These are phyloP conservation scores for Hydropsyche tenuis DNA, from an alignment of 1,140 invertebrate species.

Conservation along the genomic window DNA sequence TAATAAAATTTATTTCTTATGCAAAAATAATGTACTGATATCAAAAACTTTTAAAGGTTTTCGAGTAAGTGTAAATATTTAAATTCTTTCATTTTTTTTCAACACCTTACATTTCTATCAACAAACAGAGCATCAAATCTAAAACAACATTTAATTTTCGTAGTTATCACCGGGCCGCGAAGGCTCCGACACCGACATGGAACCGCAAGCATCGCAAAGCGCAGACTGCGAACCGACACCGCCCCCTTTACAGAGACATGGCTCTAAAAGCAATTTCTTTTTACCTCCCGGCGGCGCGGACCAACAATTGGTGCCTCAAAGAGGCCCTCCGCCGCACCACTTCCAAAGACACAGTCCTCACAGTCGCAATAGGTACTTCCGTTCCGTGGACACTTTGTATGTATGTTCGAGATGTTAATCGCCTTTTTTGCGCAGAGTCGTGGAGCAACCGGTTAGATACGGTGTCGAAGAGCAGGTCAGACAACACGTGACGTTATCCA, in stretches of 20 bases:
- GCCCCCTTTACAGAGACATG: slow-evolving; percentile 84
- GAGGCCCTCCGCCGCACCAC: slow-evolving; percentile 58
- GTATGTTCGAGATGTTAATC: background rate
- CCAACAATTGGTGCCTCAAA: slow-evolving; percentile 53
- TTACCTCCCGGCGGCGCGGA: slow-evolving; percentile 66
- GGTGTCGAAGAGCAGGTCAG: slow-evolving; percentile 52
- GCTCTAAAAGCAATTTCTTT: slow-evolving; percentile 92
- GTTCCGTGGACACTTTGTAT: background rate
- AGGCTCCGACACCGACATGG: slow-evolving; percentile 81
- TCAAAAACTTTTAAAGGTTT: background rate
- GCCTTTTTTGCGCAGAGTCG: slow-evolving; percentile 9
- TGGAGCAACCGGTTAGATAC: slow-evolving; percentile 40
- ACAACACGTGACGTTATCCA: slow-evolving; percentile 49
- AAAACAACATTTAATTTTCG: slow-evolving; percentile 20
- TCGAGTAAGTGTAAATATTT: background rate
- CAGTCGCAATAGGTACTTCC: slow-evolving; percentile 68
- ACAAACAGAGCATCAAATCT: no score
- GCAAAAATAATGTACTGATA: no score
- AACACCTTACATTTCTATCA: background rate
- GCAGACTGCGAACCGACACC: slow-evolving; percentile 94
- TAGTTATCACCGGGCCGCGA: slow-evolving; percentile 81
- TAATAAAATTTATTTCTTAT: no score
- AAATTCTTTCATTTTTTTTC: background rate
- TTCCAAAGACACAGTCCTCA: slow-evolving; percentile 74
- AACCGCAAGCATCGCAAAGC: slow-evolving; percentile 85